phyloP scores from a whole-genome alignment of 1,140 invertebrate genomes.

The Aphelenchoides fujianensis region DNA sequence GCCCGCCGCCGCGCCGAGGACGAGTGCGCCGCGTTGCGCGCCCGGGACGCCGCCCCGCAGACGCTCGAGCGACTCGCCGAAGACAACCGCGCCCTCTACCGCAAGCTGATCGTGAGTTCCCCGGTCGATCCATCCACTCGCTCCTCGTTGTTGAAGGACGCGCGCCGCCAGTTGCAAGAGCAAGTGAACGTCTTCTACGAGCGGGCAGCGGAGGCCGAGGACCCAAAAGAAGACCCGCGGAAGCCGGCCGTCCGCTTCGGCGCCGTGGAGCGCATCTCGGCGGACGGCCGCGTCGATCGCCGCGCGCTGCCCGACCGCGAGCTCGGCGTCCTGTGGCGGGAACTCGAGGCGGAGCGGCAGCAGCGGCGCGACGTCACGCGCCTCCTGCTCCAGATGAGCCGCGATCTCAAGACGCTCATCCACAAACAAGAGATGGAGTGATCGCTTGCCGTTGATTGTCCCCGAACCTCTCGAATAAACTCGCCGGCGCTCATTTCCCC shows the following conservation, averaged over 20 bases:
- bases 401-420: not conserved
- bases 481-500: too few species aligned
- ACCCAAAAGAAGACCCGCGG: not conserved
- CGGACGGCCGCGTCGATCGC: not conserved
- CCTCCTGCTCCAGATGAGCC: not conserved
- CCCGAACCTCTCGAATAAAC: too few species aligned
- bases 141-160: too few species aligned
- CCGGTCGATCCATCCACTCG: not conserved
- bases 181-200: not conserved
- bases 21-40: not conserved
- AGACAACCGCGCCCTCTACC: conserved; percentile 11
- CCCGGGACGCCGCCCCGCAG: not conserved
- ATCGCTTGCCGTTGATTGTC: not conserved
- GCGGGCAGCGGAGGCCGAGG: not conserved
- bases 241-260: not conserved
- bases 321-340: not conserved
- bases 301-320: not conserved
- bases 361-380: not conserved
- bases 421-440: too few species aligned
- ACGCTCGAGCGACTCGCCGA: not conserved
- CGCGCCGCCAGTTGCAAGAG: not conserved
- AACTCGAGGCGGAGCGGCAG: not conserved
- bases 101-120: conserved; percentile 3
- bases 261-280: conserved; percentile 1
- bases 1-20: not conserved